Evolutionary conservation across 2,888 invertebrate species (phyloP).

Genomic region (Aphodius sticticus): DNA sequence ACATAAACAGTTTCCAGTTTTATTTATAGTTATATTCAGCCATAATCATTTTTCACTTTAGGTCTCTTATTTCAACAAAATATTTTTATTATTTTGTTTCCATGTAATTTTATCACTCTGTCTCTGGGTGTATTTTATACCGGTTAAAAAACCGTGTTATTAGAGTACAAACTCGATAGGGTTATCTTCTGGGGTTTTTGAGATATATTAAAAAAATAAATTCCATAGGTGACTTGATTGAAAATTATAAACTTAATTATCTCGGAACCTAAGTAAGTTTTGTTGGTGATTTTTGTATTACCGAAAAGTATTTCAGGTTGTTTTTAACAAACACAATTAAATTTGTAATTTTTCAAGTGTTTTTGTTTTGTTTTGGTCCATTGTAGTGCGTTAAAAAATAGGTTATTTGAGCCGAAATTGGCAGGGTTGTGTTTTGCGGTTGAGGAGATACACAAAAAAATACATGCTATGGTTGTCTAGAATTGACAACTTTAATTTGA

Average conservation of each 20-base stretch:
- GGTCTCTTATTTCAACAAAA: neutral
- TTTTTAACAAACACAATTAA: neutral
- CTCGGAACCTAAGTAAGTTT: neutral
- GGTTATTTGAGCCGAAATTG: too few species aligned
- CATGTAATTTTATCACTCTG: neutral
- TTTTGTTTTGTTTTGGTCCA: neutral
- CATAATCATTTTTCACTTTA: too few species aligned
- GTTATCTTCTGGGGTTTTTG: neutral
- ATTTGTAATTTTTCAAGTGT: neutral
- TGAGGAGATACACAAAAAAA: neutral
- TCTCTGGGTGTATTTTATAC: neutral
- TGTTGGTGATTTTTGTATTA: neutral
- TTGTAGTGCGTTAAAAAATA: too few species aligned
- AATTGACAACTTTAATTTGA: too few species aligned
- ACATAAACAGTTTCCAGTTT: neutral
- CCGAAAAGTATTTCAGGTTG: neutral
- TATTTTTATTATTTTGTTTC: neutral
- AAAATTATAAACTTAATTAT: neutral
- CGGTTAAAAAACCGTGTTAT: neutral
- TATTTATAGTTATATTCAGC: too few species aligned
- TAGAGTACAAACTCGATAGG: constrained; percentile 6
- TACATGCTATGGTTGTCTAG: neutral
- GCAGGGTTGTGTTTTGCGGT: too few species aligned
- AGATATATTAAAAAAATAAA: neutral
- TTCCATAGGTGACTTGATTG: neutral